Base-by-base conservation (phyloP, 2,888 invertebrate genomes). In the Podotricha telesiphe region DNA sequence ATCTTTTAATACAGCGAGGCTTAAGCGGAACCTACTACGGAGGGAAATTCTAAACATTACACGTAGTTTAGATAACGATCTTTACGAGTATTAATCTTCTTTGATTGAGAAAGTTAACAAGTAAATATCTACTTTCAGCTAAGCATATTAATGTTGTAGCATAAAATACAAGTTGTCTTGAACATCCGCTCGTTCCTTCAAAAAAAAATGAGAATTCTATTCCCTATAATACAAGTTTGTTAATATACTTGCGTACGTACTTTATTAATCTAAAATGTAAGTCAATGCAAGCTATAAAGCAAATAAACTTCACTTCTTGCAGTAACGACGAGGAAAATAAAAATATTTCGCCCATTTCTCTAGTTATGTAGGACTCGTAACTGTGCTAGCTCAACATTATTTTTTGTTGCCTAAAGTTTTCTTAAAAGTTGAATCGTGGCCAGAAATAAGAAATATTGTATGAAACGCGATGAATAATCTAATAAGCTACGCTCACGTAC, bases 91-190 rank as follows among this genome's bases (percentile, higher is more conserved):
- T 77, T 73, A 77, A 78, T 78, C 75, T 71, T 73, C 69, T 71
- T 74, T 74, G 75, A 78, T 79, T 74, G 67, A 70, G 74, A 75
- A 78, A 77, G 77, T 75, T 77, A 75, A 72, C 72, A 70, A 72
- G 72, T 72, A 76, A 68, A 73, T 74, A 71, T 70, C 69, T 72
- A 73, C 74, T 76, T 74, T 75, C 73, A 73, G 73, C 68, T 68
- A n/a, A n/a, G n/a, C n/a, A 73, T 70, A 75, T 77, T 75, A 75
- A 70, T 66, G 71, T 67, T 73, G 63, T 62, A 51, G 73, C 70
- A 72, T 71, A 55, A 71, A 75, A 69, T 76, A 73, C 73, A 74
- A 69, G 71, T 69, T 73, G 64, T 72, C 72, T 68, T 56, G 65
- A 74, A 65, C 58, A 67, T 67, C 67, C 61, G 64, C 71, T 64